Base-by-base conservation (phyloP, 2,888 invertebrate species). In the Patella caerulea region DNA sequence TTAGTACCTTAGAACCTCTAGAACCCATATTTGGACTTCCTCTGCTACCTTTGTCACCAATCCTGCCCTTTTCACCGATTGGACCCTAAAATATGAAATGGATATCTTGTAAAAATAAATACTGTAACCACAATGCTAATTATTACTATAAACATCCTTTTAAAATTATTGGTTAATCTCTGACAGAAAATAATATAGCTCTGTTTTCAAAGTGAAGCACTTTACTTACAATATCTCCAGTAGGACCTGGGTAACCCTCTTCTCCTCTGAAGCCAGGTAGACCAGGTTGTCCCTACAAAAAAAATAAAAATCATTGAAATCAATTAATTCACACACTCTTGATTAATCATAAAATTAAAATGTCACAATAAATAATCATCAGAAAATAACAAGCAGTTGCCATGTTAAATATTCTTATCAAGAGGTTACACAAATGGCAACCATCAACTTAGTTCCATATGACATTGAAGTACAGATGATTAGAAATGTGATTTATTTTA, bases 261-360 rank as follows among this genome's bases (percentile, higher is more conserved):
- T 77, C 73, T 14, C 86, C 86, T 59, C 81, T 79, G 14, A 79
- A 14, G 14, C 86, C 86, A 12, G 74, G 59, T 17, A 74, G 1
- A 34, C 85, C 84, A 73, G 79, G 69, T n/a, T 56, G 11, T 71
- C 85, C 85, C 83, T 83, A 59, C 14, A 74, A 34, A 59, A 76
- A 74, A 15, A 73, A 65, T 24, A 0, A 19, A 19, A 24, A 65
- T 65, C 65, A 65, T 19, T 65, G 65, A 12, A 65, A 65, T 11
- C n/a, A 65, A 65, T 65, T 19, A 65, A 12, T 65, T n/a, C 7
- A 19, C 65, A 24, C n/a, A 19, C 0, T 65, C 65, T 19, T 19
- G 0, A 7, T 24, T 9, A 24, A 12, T 65, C 7, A 24, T 65
- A 65, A 65, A 65, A 19, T n/a, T 19, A 11, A 65, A n/a, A 65